Base-by-base conservation (phyloP, 2,113 vertebrate genomes). In the Pachycephala philippinensis region DNA sequence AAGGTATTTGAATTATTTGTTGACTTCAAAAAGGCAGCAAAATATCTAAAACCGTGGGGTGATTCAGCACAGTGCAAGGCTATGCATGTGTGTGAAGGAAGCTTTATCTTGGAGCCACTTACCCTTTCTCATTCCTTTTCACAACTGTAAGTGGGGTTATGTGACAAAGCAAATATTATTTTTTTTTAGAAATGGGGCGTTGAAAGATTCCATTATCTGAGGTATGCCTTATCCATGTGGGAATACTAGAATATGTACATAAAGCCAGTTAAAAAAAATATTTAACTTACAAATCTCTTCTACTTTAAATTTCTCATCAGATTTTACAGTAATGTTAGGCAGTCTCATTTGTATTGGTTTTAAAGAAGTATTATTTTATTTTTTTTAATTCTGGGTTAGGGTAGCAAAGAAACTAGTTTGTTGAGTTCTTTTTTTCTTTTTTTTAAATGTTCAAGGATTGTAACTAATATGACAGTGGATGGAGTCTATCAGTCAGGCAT, bases 151-250 rank as follows among this genome's bases (percentile, higher is more conserved):
- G 68, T 74, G 64, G 68, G n/a, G 35, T 86, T 90, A 81, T 77
- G 56, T 93, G 86, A 92, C 76, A 95, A 95, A 93, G 68, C 68
- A 95, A 94, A 93, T 93, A 53, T 7, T 37, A 4, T n/a, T 30
- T 24, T 47, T 57, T 79, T 75, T 60, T 37, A 50, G 30, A 69
- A 90, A 69, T 1, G 5, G 50, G 23, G 16, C 54, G 88, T 21
- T 90, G 59, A 86, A 93, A 91, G 70, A 60, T 78, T 93, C 45
- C 15, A 30, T 93, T 90, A 69, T 76, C 50, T 80, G 59, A 74
- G 33, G 44, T 88, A 68, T 91, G 72, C 60, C 42, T 50, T 91
- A 72, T 80, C 61, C 19, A 4, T 40, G 33, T 72, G 57, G 71
- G 78, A 93, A 86, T 88, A 88, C 28, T 82, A 69, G 66, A 69